Conservation (phyloP, 2,888 invertebrate genomes). For the Mimachlamys varia region DNA sequence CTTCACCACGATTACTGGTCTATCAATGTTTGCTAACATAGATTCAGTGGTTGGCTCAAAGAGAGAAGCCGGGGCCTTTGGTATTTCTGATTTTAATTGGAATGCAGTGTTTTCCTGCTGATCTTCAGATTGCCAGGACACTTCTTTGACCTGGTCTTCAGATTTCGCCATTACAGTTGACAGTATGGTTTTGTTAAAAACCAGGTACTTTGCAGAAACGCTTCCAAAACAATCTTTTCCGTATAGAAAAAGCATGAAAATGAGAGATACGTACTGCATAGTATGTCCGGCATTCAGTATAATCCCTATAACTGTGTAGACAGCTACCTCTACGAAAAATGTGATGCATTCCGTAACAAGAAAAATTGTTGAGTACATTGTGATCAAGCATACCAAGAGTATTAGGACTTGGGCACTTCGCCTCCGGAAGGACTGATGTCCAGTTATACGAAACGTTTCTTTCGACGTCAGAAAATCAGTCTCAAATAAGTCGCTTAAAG, state of each 20-base stretch:
- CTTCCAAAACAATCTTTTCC: slow-evolving; percentile 72
- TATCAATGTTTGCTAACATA: neutral
- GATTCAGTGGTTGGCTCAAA: neutral
- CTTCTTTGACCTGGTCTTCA: slow-evolving; percentile 53
- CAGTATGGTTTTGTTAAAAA: slow-evolving; percentile 73
- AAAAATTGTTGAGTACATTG: slow-evolving; percentile 69
- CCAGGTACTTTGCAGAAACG: slow-evolving; percentile 72
- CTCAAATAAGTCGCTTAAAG: slow-evolving; percentile 34
- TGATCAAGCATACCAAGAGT: slow-evolving; percentile 64
- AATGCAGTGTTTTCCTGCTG: slow-evolving; percentile 73
- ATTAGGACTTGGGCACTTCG: slow-evolving; percentile 59
- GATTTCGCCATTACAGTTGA: slow-evolving; percentile 60
- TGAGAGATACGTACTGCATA: slow-evolving; percentile 72
- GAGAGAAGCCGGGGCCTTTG: neutral
- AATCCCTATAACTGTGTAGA: slow-evolving; percentile 76
- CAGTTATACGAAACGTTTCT: slow-evolving; percentile 34
- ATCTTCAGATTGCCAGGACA: slow-evolving; percentile 42
- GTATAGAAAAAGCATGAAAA: slow-evolving; percentile 72
- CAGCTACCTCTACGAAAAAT: slow-evolving; percentile 74
- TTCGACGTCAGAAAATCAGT: slow-evolving; percentile 36
- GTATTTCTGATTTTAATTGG: slow-evolving; percentile 60
- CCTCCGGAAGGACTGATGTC: neutral
- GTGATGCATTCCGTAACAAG: slow-evolving; percentile 74
- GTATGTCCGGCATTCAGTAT: slow-evolving; percentile 74
- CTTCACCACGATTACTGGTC: slow-evolving; percentile 32